Evolutionary conservation across 2,113 vertebrate species (phyloP), one percentile per base, ranked within the genome.

Genomic region (Trichomycterus rosablanca): DNA sequence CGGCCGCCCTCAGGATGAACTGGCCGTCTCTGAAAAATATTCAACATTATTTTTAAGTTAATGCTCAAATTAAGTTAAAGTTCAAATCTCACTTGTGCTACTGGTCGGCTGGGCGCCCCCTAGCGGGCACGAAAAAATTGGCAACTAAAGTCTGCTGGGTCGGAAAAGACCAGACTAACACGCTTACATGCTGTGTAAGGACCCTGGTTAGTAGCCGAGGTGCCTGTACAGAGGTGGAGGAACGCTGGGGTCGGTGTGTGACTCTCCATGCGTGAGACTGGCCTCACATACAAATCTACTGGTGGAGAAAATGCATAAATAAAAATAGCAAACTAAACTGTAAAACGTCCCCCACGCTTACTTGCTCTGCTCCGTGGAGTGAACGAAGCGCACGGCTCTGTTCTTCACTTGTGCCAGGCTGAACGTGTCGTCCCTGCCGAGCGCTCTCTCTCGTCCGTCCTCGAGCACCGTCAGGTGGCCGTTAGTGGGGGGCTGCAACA

Each of bases 331-430:
- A 14, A 15, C 12, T 12, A 11, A 11, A 37, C 2, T 37, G 10
- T 12, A 11, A 37, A 35, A 44, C n/a, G 52, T 50, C 46, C 34
- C 52, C 40, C 15, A 12, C 16, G 16, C 74, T 88, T 67, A 97
- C 96, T 92, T 93, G 78, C 86, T 67, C 61, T 89, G 86, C 20
- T 84, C 86, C 14, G 49, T 74, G 61, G 82, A 63, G 65, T 98
- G 95, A 45, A 74, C 67, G 35, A 95, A 93, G 12, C 70, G 85
- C 2, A 97, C 81, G 8, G 72, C 86, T 5, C 84, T 81, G 15
- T 73, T 75, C 6, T 52, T 75, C 52, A 94, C 73, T 20, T 97
- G 89, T 0, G 63, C 30, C 80, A 84, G 86, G 14, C 84, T 83
- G 76, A 98, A 98, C 32, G 32, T 73, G 62, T 78, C 78, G 0